A percentile compares a stretch with the other conserved stretches of the same genome.
Conservation (phyloP, 2,797 vertebrate species). For the Fringilla coelebs region DNA sequence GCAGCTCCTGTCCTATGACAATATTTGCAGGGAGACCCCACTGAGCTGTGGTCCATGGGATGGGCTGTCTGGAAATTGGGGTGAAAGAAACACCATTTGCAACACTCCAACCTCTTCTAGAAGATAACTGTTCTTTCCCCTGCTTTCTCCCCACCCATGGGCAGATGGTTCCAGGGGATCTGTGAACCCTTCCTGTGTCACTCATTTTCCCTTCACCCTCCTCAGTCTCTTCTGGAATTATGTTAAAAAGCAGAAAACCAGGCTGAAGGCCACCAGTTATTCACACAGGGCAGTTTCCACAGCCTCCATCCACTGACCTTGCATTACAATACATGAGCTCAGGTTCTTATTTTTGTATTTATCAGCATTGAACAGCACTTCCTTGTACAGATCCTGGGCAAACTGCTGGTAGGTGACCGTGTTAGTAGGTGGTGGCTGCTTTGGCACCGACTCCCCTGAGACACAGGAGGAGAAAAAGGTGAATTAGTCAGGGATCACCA, state of each 20-base stretch:
- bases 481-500: not conserved
- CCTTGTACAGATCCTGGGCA: not conserved
- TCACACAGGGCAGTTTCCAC: not conserved
- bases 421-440: not conserved
- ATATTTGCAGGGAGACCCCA: not conserved
- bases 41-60: accelerated
- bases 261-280: not conserved
- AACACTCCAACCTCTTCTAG: not conserved
- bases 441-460: not conserved
- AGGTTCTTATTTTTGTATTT: not conserved
- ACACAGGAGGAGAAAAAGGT: not conserved
- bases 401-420: conserved; percentile 28
- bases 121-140: not conserved
- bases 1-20: not conserved
- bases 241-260: not conserved
- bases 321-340: not conserved
- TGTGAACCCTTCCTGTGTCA: not conserved
- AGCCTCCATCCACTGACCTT: conserved; percentile 22
- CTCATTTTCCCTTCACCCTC: not conserved
- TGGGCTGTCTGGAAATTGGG: not conserved
- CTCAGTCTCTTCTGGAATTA: not conserved
- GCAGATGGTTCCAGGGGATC: not conserved
- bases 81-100: not conserved
- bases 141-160: not conserved
- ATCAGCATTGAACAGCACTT: not conserved